Base-by-base conservation (phyloP, 2,797 vertebrate species). In the Rhadinocentrus ornatus region DNA sequence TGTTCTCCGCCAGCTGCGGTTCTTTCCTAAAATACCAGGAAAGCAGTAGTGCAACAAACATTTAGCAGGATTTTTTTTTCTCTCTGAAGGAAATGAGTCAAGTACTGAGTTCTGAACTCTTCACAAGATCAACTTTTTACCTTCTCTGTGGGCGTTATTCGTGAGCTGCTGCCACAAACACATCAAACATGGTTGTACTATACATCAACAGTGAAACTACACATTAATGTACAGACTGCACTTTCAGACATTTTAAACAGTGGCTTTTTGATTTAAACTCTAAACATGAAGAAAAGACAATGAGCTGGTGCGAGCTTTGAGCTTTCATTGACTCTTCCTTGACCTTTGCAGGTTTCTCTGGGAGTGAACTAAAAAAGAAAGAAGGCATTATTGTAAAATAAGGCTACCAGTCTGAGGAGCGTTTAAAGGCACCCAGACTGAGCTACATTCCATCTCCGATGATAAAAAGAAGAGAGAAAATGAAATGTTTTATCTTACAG, bases 41-140 rank as follows among this genome's bases (percentile, higher is more conserved):
- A 96, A 96, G 95, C 93, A 94, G 94, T 97, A 98, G 97, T 98
- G 97, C 97, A 98, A 99, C 96, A 95, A 95, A 91, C 94, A 44
- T 50, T 95, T 86, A 89, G 88, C 90, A 91, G 86, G 82, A 80
- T 24, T 39, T 35, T 10, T 56, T n/a, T 18, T 6, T 46, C 89
- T 41, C 75, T 85, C 86, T 81, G 86, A 92, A 90, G 88, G 86
- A 95, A 95, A 80, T 92, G 79, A 92, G 94, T 96, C 94, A 95
- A 82, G 93, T 93, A 94, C 83, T 86, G 91, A 94, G 93, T 84
- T 89, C 84, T 75, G 75, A 80, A 82, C 53, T 74, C 78, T 78
- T 77, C 0, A 27, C 20, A 60, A 71, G 72, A 81, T 83, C 82
- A 80, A 75, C 67, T 81, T 6, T 11, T 37, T 15, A 35, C 34